Conservation (phyloP, 2,113 vertebrate genomes). For the Pterocles orientalis region DNA sequence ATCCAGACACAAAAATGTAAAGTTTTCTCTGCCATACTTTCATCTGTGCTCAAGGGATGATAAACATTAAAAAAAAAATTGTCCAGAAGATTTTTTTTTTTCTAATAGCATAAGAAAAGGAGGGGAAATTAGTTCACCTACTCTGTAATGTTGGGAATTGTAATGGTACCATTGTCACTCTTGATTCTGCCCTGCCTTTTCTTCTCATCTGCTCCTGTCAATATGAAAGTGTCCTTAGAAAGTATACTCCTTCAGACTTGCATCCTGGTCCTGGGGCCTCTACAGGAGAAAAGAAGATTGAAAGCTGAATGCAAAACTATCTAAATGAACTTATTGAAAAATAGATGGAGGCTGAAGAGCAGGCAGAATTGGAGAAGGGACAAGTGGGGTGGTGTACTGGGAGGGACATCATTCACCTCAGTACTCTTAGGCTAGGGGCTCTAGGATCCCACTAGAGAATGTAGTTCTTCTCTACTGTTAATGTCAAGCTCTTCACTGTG, state of each 20-base stretch:
- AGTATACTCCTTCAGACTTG: not conserved
- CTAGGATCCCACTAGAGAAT: not conserved
- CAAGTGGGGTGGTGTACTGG: not conserved
- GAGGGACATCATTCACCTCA: not conserved
- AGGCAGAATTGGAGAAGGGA: not conserved
- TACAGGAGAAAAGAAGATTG: not conserved
- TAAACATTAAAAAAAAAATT: not conserved
- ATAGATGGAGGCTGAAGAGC: not conserved
- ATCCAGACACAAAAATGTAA: not conserved
- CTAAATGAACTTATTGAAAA: not conserved
- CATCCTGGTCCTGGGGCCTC: not conserved
- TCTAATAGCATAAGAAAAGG: not conserved
- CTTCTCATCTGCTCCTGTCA: not conserved
- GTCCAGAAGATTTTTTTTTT: not conserved
- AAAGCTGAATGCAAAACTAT: not conserved
- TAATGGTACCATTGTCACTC: not conserved
- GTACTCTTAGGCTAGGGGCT: not conserved
- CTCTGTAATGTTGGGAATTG: not conserved
- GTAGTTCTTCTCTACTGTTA: not conserved
- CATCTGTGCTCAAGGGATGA: not conserved
- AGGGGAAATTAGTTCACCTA: not conserved
- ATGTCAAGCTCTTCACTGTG: not conserved
- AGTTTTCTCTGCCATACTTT: not conserved
- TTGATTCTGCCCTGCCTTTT: not conserved
- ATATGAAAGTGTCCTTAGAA: not conserved